phyloP scores from a whole-genome alignment of 2,113 vertebrate species.

The Mobula hypostoma region DNA sequence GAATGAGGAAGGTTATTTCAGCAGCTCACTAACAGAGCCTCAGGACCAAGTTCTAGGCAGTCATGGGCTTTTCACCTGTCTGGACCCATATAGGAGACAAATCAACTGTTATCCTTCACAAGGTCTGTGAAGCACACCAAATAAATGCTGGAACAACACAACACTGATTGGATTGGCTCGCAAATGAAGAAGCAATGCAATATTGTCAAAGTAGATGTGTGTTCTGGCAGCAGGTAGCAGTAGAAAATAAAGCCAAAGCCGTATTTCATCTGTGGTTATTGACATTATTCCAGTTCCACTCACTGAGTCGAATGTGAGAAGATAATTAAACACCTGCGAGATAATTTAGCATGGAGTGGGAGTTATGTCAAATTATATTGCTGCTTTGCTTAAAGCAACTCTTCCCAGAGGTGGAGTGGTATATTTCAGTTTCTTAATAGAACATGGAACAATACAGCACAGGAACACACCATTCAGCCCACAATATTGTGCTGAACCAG shows the following conservation, averaged over 20 bases:
- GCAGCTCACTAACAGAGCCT: not conserved
- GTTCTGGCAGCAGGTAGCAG: not conserved
- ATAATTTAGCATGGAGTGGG: not conserved
- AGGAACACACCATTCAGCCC: no score
- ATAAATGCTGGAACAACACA: not conserved
- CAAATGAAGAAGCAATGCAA: not conserved
- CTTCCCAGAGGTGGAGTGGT: not conserved
- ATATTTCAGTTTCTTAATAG: not conserved
- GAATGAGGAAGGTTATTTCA: no score
- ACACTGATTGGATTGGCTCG: not conserved
- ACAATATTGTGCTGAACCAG: no score
- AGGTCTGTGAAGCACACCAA: not conserved
- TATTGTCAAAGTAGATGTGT: not conserved
- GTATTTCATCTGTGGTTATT: not conserved
- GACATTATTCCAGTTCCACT: not conserved
- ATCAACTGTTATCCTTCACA: not conserved
- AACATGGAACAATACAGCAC: no score
- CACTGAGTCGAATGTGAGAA: not conserved
- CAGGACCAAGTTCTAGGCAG: not conserved
- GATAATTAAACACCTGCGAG: not conserved
- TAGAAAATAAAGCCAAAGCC: not conserved
- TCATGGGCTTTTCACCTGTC: not conserved
- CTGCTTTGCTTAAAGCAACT: not conserved
- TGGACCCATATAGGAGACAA: not conserved
- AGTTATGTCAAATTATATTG: not conserved